Conservation (phyloP, 1,140 invertebrate species). For the Pseudachorutes palmiensis region DNA sequence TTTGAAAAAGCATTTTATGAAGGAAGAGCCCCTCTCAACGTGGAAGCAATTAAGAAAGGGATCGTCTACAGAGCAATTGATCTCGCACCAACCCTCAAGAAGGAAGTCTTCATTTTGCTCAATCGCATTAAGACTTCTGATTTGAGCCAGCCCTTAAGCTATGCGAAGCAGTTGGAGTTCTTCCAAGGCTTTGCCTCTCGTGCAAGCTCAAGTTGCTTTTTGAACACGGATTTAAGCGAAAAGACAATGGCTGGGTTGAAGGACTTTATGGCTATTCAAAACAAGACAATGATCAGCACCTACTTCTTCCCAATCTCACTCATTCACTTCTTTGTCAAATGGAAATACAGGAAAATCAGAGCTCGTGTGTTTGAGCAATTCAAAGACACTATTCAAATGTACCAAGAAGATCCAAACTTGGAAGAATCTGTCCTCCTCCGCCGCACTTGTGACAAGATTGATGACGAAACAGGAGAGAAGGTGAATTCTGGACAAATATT, state of each 20-base stretch:
- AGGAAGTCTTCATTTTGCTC: neutral
- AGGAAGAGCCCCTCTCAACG: neutral
- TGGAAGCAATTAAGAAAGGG: neutral
- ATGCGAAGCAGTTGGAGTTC: neutral
- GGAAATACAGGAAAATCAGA: neutral
- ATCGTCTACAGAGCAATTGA: neutral
- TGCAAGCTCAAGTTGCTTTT: neutral
- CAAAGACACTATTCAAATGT: neutral
- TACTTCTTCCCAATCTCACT: neutral
- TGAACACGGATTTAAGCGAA: neutral
- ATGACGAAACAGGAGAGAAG: no score
- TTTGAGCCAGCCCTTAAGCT: neutral
- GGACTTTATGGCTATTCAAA: neutral
- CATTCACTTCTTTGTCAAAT: neutral
- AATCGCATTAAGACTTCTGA: neutral
- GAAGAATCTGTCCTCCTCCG: neutral
- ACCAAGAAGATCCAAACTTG: neutral
- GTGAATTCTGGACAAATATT: no score
- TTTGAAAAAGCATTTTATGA: neutral
- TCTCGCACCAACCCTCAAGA: neutral
- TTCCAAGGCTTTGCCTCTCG: neutral
- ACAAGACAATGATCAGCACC: neutral
- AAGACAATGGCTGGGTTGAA: neutral
- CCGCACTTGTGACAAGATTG: neutral
- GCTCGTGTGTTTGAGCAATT: neutral